Percentiles rank a stretch among this genome's conserved stretches.
Evolutionary conservation across 2,888 invertebrate species (phyloP).

Genomic region (Lasioglossum marginatum): DNA sequence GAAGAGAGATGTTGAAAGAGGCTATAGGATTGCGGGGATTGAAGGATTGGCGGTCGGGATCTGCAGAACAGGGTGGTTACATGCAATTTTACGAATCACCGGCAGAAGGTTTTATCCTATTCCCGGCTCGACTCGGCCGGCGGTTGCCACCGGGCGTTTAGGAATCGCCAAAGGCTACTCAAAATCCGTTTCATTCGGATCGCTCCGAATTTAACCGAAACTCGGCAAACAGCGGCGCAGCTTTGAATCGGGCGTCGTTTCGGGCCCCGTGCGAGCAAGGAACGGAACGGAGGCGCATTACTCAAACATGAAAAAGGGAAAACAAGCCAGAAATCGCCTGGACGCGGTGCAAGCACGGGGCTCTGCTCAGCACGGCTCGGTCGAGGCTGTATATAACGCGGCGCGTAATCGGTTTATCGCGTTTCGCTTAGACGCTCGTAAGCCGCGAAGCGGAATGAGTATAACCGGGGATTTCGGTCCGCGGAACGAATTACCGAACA

Average conservation of each 20-base stretch:
- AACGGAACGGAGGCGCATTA: constrained; percentile 7
- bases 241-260: constrained; percentile 30
- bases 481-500: constrained; percentile 1
- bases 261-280: background rate
- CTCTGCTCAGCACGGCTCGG: background rate
- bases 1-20: constrained; percentile 41
- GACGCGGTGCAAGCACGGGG: background rate
- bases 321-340: background rate
- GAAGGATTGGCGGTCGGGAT: constrained; percentile 65
- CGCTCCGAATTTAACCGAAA: constrained; percentile 44
- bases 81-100: constrained; percentile 73
- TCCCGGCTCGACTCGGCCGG: constrained; percentile 52
- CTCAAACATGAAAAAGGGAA: constrained; percentile 8
- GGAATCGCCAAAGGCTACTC: constrained; percentile 62
- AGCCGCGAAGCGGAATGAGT: no score
- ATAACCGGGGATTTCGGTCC: background rate
- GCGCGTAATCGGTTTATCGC: constrained; percentile 15
- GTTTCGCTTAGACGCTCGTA: constrained; percentile 10
- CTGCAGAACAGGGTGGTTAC: constrained; percentile 67
- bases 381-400: background rate
- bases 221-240: constrained; percentile 29
- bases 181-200: constrained; percentile 57
- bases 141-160: constrained; percentile 16
- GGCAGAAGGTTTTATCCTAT: constrained; percentile 73
- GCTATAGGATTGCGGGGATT: constrained; percentile 58